phyloP scores from a whole-genome alignment of 1,140 invertebrate species.

The Drosophila seguyi region DNA sequence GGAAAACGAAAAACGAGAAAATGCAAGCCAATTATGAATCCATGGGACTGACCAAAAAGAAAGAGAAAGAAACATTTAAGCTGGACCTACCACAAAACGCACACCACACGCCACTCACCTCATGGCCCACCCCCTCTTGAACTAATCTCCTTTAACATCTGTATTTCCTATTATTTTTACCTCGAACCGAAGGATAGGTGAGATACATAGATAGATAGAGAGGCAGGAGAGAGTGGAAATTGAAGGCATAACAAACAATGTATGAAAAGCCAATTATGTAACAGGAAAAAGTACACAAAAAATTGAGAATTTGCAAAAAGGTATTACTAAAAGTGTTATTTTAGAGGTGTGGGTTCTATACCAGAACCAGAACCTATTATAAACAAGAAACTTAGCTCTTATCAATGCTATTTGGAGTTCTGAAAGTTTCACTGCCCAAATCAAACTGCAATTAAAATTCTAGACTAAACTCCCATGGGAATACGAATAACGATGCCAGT shows the following conservation, averaged over 20 bases:
- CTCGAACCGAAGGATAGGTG: constrained; percentile 10
- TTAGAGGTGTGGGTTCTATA: background rate
- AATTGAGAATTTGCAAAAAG: background rate
- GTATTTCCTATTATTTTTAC: constrained; percentile 14
- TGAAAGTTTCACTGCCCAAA: background rate
- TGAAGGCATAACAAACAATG: background rate
- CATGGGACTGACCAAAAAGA: constrained; percentile 12
- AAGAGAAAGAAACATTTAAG: constrained; percentile 16
- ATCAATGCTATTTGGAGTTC: background rate
- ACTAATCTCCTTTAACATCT: constrained; percentile 26
- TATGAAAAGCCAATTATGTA: background rate
- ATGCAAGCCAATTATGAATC: constrained; percentile 44
- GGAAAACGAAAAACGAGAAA: constrained; percentile 24
- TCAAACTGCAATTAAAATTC: constrained; percentile 26
- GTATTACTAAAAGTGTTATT: background rate
- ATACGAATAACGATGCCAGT: background rate
- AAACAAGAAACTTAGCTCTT: background rate
- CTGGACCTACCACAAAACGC: constrained; percentile 34
- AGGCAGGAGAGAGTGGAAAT: constrained; percentile 7
- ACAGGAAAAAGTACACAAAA: background rate
- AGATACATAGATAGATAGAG: background rate
- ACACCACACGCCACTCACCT: constrained; percentile 2
- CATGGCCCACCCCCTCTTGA: background rate
- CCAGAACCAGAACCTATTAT: background rate
- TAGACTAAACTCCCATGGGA: background rate